Base-by-base conservation (phyloP, 2,888 invertebrate genomes). In the Heliconius erato region DNA sequence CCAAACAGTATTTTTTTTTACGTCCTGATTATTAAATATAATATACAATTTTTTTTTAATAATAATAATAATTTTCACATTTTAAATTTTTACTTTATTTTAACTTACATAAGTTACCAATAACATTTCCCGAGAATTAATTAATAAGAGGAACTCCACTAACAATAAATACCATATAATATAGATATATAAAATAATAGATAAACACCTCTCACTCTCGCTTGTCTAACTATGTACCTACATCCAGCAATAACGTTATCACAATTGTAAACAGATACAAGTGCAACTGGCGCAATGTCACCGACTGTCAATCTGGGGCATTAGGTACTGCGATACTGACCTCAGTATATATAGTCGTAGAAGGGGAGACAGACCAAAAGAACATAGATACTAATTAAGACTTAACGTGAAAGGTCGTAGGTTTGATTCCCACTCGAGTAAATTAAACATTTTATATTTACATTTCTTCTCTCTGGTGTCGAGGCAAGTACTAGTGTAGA, bases 261-360 rank as follows among this genome's bases (percentile, higher is more conserved):
- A 85, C 85, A 84, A 87, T 87, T 86, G 86, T 87, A 88, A 87
- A 88, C 86, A 89, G 83, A 86, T 85, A 86, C 84, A 86, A 86
- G 86, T 85, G 86, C 87, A 88, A 86, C 86, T 86, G 89, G 91
- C 90, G 89, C 92, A 93, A 92, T 93, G 93, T 92, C 91, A 92
- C 86, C 85, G 84, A 84, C 85, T 85, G 86, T 84, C 88, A 90
- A 94, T 91, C 92, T 93, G 91, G 93, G 93, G 87, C 92, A 93
- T 86, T 88, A 86, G 87, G 88, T 84, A 83, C 71, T 59, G 7
- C 67, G 67, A 63, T 59, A 68, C 68, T 78, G 78, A 78, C 35
- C 72, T 44, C 68, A 79, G 79, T 77, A 68, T 26, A 72, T n/a
- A 76, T 44, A 16, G 26, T 65, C 65, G 40, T 54, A 26, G 14